These are phyloP conservation scores for Burhinus bistriatus DNA, from an alignment of 2,113 vertebrate genomes.

Conservation along the genomic window DNA sequence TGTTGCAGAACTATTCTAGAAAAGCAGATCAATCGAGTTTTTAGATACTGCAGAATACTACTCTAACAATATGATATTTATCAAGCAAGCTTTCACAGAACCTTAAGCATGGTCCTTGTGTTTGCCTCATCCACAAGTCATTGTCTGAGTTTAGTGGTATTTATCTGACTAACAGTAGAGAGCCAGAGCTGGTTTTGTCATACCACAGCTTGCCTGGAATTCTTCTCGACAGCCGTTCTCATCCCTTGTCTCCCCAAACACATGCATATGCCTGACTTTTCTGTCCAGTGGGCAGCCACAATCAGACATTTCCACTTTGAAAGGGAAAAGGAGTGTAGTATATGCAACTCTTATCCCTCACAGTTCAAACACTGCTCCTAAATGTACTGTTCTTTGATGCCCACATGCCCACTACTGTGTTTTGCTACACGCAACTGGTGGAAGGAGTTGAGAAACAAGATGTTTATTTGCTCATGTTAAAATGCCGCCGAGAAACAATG, in stretches of 20 bases:
- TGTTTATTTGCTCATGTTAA: not conserved
- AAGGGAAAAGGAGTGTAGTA: not conserved
- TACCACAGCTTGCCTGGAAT: not conserved
- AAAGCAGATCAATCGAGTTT: not conserved
- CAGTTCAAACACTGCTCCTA: not conserved
- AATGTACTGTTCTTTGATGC: not conserved
- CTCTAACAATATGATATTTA: not conserved
- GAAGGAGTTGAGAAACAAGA: not conserved
- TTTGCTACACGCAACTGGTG: not conserved
- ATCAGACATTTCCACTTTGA: not conserved
- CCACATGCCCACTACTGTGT: not conserved
- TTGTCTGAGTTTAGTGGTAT: not conserved
- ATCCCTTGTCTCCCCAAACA: rapidly evolving
- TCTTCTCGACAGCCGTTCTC: not conserved
- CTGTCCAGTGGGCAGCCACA: not conserved
- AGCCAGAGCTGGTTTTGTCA: not conserved
- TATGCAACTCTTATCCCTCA: not conserved
- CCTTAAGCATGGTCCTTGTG: rapidly evolving
- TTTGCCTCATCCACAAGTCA: not conserved
- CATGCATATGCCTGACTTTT: not conserved
- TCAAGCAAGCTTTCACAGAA: not conserved
- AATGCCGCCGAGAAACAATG: not conserved
- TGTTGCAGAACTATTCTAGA: not conserved
- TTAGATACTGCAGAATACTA: not conserved
- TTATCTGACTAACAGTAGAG: not conserved